These are phyloP conservation scores for Dasyornis broadbenti DNA, from an alignment of 2,113 vertebrate genomes.

Conservation along the genomic window DNA sequence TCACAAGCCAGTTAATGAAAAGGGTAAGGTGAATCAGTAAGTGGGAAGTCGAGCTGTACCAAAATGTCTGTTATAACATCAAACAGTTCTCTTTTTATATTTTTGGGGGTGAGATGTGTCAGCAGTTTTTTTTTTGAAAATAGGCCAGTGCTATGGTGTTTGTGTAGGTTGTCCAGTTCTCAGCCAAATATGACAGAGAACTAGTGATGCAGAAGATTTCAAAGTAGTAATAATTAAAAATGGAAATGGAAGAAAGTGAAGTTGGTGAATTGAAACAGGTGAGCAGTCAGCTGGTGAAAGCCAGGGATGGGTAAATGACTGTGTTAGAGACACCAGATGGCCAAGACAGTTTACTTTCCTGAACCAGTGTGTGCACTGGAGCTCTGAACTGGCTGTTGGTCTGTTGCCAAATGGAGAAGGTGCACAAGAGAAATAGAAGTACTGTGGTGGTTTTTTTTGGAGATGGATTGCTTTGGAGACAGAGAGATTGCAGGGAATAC, in stretches of 20 bases:
- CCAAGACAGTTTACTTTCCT: neutral
- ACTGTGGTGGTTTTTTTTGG: neutral
- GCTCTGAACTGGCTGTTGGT: neutral
- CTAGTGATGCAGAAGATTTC: neutral
- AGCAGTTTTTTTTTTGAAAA: neutral
- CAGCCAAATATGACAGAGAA: neutral
- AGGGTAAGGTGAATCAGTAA: slow-evolving; percentile 77
- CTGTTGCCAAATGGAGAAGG: neutral
- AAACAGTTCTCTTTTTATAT: neutral
- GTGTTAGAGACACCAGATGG: neutral
- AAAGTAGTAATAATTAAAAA: neutral
- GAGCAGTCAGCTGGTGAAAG: neutral
- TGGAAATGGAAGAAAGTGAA: neutral
- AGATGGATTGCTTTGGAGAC: neutral
- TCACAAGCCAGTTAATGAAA: slow-evolving; percentile 90
- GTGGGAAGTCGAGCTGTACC: neutral
- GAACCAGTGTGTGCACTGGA: too few species aligned
- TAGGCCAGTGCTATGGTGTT: neutral
- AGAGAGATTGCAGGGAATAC: neutral
- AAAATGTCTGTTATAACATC: neutral
- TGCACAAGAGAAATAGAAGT: neutral
- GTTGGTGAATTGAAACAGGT: neutral
- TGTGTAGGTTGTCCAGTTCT: neutral
- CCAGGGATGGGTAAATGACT: neutral
- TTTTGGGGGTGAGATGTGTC: neutral